A percentile compares a stretch with the other conserved stretches of the same genome.
Evolutionary conservation across 1,140 invertebrate species (phyloP).

Genomic region (Drosophila saltans): DNA sequence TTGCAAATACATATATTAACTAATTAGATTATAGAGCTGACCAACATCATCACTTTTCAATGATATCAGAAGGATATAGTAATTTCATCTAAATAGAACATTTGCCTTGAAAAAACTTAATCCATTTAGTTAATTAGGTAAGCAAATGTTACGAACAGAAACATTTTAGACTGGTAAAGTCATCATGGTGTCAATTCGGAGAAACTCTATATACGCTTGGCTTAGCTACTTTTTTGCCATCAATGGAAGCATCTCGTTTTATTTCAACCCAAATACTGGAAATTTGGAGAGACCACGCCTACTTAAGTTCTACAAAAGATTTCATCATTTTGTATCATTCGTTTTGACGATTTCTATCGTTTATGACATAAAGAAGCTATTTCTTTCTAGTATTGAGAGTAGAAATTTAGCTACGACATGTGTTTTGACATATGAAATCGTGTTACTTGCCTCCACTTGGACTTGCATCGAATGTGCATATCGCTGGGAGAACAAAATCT

Average conservation of each 20-base stretch:
- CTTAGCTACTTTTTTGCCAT: not conserved
- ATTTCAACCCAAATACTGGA: not conserved
- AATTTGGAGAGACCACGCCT: not conserved
- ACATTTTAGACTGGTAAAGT: too few species aligned
- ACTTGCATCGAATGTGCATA: constrained; percentile 13
- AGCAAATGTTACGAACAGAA: too few species aligned
- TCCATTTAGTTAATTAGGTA: too few species aligned
- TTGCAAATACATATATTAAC: too few species aligned
- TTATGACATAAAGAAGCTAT: too few species aligned
- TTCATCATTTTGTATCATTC: not conserved
- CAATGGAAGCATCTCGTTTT: not conserved
- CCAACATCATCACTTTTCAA: too few species aligned
- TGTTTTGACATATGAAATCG: not conserved
- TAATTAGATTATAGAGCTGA: too few species aligned
- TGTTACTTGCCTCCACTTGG: not conserved
- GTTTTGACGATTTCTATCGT: not conserved
- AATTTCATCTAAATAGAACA: too few species aligned
- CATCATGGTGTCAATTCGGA: too few species aligned
- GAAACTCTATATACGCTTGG: too few species aligned
- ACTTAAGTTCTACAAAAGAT: not conserved
- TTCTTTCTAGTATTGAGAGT: not conserved
- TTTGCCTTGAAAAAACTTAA: too few species aligned
- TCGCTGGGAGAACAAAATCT: constrained; percentile 30
- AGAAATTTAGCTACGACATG: not conserved
- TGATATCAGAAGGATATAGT: too few species aligned